phyloP scores from a whole-genome alignment of 2,113 vertebrate species.

The Prochilodus magdalenae region DNA sequence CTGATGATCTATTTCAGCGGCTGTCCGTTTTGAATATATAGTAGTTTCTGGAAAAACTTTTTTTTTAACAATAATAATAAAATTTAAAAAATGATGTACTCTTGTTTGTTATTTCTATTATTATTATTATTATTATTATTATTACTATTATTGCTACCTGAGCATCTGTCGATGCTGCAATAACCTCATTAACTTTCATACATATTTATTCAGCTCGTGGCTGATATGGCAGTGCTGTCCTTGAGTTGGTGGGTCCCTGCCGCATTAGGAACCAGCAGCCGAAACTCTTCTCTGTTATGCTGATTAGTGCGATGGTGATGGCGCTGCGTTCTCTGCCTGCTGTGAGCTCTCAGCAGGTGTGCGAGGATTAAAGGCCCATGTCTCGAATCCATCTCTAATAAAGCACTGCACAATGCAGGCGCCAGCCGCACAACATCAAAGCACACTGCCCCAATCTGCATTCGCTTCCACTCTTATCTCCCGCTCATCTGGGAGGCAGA shows the following conservation, averaged over 20 bases:
- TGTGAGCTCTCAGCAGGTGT: constrained; percentile 45
- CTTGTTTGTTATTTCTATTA: not conserved
- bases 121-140: not conserved
- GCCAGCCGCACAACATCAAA: constrained; percentile 44
- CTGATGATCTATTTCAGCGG: too few relatives aligned
- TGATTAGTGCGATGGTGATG: constrained; percentile 29
- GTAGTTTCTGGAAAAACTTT: too few relatives aligned
- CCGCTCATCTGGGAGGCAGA: constrained; percentile 12
- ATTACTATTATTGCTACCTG: not conserved
- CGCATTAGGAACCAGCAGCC: constrained; percentile 29
- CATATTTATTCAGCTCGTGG: not conserved
- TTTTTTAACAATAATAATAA: too few relatives aligned
- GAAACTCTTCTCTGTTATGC: constrained; percentile 30
- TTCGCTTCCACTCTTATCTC: constrained; percentile 7
- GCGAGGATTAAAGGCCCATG: constrained; percentile 40
- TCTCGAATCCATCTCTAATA: constrained; percentile 26
- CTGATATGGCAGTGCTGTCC: not conserved
- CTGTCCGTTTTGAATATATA: too few relatives aligned
- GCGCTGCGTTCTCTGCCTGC: not conserved
- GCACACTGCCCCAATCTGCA: constrained; percentile 16
- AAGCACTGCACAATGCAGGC: constrained; percentile 37
- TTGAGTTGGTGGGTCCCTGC: not conserved
- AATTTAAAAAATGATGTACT: too few relatives aligned
- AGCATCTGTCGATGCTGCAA: not conserved
- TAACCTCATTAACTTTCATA: not conserved